Conservation (phyloP, 2,797 vertebrate genomes). For the Kryptopterus vitreolus region DNA sequence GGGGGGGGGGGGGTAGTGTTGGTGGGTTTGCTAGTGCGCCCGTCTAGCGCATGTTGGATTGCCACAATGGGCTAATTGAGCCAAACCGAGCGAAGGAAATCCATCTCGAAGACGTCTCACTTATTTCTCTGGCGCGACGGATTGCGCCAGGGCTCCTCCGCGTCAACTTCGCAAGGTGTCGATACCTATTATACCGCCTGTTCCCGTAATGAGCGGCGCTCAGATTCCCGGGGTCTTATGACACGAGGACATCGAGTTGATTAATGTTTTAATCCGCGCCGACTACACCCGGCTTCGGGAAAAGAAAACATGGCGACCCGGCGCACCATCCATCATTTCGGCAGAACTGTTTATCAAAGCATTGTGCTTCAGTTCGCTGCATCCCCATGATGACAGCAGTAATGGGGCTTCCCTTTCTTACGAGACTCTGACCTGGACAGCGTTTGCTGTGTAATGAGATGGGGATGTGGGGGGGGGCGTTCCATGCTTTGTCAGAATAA, state of each 20-base stretch:
- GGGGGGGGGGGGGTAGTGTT: too few relatives aligned
- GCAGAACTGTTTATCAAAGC: slow-evolving; percentile 42
- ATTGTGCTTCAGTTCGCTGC: slow-evolving; percentile 14
- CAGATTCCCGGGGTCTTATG: slow-evolving; percentile 48
- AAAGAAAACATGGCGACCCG: slow-evolving; percentile 38
- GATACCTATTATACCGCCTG: slow-evolving; percentile 48
- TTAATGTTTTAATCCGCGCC: slow-evolving; percentile 59
- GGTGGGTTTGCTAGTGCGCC: slow-evolving; percentile 28
- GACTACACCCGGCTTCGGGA: slow-evolving; percentile 47
- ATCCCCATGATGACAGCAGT: slow-evolving; percentile 30
- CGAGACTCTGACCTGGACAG: slow-evolving; percentile 26
- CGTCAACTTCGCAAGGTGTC: slow-evolving; percentile 45
- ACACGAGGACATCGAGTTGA: slow-evolving; percentile 54
- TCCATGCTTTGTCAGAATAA: slow-evolving; percentile 28
- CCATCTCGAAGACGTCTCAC: slow-evolving; percentile 36
- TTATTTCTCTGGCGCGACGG: slow-evolving; percentile 10
- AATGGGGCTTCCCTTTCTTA: slow-evolving; percentile 40
- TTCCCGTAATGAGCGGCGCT: slow-evolving; percentile 46
- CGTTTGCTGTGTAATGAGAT: slow-evolving; percentile 13
- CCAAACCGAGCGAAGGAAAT: slow-evolving; percentile 27
- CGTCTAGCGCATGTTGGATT: slow-evolving; percentile 24
- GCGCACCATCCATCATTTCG: slow-evolving; percentile 46
- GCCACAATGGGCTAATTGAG: slow-evolving; percentile 17
- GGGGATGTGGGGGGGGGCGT: slow-evolving; percentile 34
- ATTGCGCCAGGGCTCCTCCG: not conserved